A percentile compares a stretch with the other conserved stretches of the same genome.
phyloP scores from a whole-genome alignment of 2,113 vertebrate genomes.

The Centrocercus urophasianus region DNA sequence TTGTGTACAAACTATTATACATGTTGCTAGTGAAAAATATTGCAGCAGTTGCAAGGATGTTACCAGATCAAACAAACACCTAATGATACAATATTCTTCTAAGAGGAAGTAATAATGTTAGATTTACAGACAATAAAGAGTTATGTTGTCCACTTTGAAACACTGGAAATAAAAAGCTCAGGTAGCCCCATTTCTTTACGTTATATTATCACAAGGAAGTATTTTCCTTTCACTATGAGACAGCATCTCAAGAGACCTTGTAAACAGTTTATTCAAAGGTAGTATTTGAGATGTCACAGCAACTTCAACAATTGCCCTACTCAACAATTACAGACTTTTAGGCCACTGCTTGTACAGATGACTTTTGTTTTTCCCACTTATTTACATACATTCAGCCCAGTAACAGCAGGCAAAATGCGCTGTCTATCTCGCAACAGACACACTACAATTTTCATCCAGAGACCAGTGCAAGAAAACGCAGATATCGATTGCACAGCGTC shows the following conservation, averaged over 20 bases:
- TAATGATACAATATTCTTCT: constrained; percentile 85
- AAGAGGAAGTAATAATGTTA: constrained; percentile 84
- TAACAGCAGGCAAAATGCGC: constrained; percentile 75
- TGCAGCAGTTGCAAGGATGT: constrained; percentile 80
- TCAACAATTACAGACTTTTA: constrained; percentile 76
- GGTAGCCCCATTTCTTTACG: constrained; percentile 73
- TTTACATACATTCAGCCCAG: constrained; percentile 87
- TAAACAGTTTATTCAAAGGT: constrained; percentile 71
- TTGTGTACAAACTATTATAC: constrained; percentile 84
- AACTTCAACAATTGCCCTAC: constrained; percentile 72
- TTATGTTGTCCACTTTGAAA: constrained; percentile 79
- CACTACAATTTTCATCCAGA: constrained; percentile 72
- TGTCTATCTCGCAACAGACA: constrained; percentile 77
- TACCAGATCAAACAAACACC: constrained; percentile 85
- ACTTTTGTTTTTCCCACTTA: constrained; percentile 67
- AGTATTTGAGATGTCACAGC: constrained; percentile 76
- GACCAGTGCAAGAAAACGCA: constrained; percentile 79
- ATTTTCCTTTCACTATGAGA: constrained; percentile 70
- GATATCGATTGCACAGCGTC: constrained; percentile 77
- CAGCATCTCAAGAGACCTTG: constrained; percentile 68
- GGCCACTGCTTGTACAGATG: constrained; percentile 76
- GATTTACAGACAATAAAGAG: constrained; percentile 84
- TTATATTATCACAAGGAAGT: constrained; percentile 75
- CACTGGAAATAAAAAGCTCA: constrained; percentile 78
- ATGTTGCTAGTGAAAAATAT: constrained; percentile 83